phyloP scores from a whole-genome alignment of 2,888 invertebrate genomes.

The Dolomedes plantarius region DNA sequence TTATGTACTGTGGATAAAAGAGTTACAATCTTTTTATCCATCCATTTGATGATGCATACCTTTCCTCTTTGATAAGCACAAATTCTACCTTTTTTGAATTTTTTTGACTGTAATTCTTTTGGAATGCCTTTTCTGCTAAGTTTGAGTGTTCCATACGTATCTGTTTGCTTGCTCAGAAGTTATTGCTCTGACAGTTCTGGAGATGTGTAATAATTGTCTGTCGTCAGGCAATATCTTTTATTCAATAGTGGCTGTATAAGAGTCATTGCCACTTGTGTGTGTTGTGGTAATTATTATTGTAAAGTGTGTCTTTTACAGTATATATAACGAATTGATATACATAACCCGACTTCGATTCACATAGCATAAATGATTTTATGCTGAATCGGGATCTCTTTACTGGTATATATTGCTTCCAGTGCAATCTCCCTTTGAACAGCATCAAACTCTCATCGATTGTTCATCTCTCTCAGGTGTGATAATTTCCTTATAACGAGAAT shows the following conservation, averaged over 20 bases:
- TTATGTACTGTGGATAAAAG: no score
- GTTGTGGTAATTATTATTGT: background rate
- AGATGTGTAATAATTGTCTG: no score
- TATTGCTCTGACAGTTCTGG: background rate
- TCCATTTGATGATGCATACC: no score
- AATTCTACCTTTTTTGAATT: conserved; percentile 60
- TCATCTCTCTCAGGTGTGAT: no score
- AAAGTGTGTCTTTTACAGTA: background rate
- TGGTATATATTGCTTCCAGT: background rate
- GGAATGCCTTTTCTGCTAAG: no score
- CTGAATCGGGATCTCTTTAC: background rate
- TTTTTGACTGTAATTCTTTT: conserved; percentile 28
- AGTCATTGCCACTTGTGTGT: background rate
- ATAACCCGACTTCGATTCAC: background rate
- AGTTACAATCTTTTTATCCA: no score
- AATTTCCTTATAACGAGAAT: no score
- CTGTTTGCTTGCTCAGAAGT: conserved; percentile 18
- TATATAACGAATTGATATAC: background rate
- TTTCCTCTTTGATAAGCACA: conserved; percentile 42
- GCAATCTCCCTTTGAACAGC: background rate
- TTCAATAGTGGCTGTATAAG: background rate
- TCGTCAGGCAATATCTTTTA: no score
- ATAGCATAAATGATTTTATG: background rate
- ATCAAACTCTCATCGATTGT: background rate
- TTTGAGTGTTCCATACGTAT: no score